A percentile compares a stretch with the other conserved stretches of the same genome.
phyloP scores from a whole-genome alignment of 92 coral and sea anemone species.

The Bergia sp. region DNA sequence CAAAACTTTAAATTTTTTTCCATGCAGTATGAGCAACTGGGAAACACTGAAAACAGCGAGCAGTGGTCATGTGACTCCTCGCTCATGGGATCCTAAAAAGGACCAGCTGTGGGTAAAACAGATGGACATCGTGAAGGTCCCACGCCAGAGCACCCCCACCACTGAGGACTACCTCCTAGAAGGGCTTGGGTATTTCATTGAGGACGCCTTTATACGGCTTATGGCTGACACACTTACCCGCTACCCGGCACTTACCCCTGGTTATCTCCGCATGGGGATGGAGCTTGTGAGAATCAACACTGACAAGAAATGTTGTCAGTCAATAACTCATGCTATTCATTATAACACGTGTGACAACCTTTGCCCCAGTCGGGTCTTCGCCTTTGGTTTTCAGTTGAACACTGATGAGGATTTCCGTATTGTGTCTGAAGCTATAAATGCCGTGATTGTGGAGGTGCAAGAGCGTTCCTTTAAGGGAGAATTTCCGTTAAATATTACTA shows the following conservation, averaged over 20 bases:
- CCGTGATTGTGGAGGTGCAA: constrained; percentile 19
- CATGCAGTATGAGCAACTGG: constrained; percentile 25
- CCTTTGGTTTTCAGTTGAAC: constrained; percentile 38
- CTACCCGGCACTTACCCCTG: constrained; percentile 30
- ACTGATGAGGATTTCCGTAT: constrained; percentile 29
- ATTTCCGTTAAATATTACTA: constrained; percentile 34
- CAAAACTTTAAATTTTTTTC: not conserved
- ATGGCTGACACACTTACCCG: not conserved
- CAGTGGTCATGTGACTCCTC: constrained; percentile 4
- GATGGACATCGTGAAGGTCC: constrained; percentile 37
- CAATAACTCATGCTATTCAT: constrained; percentile 29
- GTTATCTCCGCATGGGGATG: constrained; percentile 44
- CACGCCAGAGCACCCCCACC: constrained; percentile 12
- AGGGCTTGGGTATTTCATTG: not conserved
- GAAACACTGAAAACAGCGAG: constrained; percentile 25
- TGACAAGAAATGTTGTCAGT: not conserved
- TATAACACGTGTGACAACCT: constrained; percentile 44
- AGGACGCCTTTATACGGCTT: constrained; percentile 35
- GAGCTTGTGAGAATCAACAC: constrained; percentile 29
- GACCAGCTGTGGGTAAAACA: constrained; percentile 47
- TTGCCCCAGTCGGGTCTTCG: constrained; percentile 20
- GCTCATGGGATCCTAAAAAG: constrained; percentile 27
- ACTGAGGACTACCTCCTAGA: constrained; percentile 35
- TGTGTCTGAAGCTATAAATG: constrained; percentile 29
- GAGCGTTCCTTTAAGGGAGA: constrained; percentile 31